Conservation (phyloP, 2,888 invertebrate species). For the Pyrgus malvae region DNA sequence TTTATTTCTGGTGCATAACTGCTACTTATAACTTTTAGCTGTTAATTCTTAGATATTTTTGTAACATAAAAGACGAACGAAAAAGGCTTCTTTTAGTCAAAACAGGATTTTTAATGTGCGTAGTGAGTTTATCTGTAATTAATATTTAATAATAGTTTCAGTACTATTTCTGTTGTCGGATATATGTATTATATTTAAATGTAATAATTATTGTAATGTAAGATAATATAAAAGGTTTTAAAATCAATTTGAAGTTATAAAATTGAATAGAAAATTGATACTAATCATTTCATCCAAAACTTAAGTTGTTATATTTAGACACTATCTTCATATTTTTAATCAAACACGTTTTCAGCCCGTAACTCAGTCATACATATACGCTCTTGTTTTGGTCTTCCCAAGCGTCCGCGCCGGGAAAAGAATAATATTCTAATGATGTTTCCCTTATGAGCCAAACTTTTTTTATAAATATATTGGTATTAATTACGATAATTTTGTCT, state of each 20-base stretch:
- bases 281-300: too few species aligned
- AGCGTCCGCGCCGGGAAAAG: too few species aligned
- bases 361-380: background rate
- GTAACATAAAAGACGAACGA: background rate
- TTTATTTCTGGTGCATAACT: background rate
- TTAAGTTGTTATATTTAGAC: too few species aligned
- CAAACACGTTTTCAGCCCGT: too few species aligned
- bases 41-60: background rate
- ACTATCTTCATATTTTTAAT: too few species aligned
- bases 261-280: too few species aligned
- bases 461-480: background rate
- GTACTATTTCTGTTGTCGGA: background rate
- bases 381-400: background rate
- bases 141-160: background rate
- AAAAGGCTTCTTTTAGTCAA: background rate
- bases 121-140: background rate
- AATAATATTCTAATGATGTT: background rate
- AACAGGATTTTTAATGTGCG: conserved; percentile 2
- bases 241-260: background rate
- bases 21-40: background rate
- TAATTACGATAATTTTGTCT: background rate
- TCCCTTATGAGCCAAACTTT: background rate
- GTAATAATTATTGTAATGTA: conserved; percentile 5
- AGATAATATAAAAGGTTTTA: background rate
- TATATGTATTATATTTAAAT: background rate